These are phyloP conservation scores for Chondrilla cf. caribensis DNA, from an alignment of 37 sponge, comb jelly and placozoan genomes.

Conservation along the genomic window DNA sequence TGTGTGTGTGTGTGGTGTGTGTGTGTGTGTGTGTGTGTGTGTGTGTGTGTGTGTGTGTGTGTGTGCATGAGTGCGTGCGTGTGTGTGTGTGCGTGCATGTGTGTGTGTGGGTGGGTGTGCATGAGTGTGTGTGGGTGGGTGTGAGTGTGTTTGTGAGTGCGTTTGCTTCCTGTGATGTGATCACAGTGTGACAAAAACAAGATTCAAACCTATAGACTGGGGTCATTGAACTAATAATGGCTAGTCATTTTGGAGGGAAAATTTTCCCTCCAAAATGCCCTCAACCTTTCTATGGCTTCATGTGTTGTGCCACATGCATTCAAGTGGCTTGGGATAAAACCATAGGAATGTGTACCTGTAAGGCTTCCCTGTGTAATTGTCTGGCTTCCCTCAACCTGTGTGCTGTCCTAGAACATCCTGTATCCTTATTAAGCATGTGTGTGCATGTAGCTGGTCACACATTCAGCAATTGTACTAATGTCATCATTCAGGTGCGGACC, in stretches of 20 bases:
- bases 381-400: not conserved
- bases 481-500: too few species aligned
- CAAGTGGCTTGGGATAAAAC: too few species aligned
- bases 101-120: conserved; percentile 20
- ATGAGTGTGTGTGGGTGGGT: conserved; percentile 6
- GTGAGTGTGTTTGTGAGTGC: conserved; percentile 5
- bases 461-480: too few species aligned
- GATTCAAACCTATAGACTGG: too few species aligned
- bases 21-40: not conserved
- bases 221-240: too few species aligned
- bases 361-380: too few species aligned
- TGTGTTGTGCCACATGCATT: not conserved
- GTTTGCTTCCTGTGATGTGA: not conserved
- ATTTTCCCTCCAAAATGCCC: conserved; percentile 23
- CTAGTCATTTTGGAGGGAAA: not conserved
- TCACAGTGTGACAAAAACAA: too few species aligned
- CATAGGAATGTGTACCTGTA: too few species aligned
- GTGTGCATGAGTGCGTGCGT: conserved; percentile 1
- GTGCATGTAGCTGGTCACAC: too few species aligned
- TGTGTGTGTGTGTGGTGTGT: conserved; percentile 18
- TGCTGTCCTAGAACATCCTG: not conserved
- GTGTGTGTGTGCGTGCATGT: conserved; percentile 3
- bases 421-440: not conserved
- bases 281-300: not conserved
- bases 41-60: conserved; percentile 21